Percentiles rank a stretch among this genome's conserved stretches.
These are phyloP conservation scores for Drosophila lowei DNA, from an alignment of 1,140 invertebrate genomes.

Conservation along the genomic window DNA sequence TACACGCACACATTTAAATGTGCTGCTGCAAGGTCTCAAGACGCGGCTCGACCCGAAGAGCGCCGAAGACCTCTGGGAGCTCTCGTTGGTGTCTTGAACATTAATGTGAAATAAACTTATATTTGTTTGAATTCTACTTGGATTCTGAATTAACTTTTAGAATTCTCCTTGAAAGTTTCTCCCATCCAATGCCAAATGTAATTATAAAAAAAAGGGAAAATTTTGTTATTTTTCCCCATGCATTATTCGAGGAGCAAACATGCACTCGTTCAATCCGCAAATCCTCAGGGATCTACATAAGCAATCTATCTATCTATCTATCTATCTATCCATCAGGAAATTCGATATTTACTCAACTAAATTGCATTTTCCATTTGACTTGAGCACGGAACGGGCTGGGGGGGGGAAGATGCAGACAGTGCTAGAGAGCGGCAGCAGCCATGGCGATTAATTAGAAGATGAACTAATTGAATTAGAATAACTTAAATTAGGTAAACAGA, in stretches of 20 bases:
- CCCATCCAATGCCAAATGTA: background rate
- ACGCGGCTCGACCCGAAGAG: too few relatives aligned
- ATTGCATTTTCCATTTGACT: constrained; percentile 78
- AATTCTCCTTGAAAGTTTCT: too few relatives aligned
- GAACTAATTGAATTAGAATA: constrained; percentile 81
- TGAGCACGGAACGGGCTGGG: constrained; percentile 21
- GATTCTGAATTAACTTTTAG: too few relatives aligned
- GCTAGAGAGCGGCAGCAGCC: constrained; percentile 5
- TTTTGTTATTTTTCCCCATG: constrained; percentile 14
- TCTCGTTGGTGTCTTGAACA: too few relatives aligned
- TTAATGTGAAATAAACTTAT: too few relatives aligned
- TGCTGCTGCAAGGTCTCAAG: too few relatives aligned
- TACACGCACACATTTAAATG: too few relatives aligned
- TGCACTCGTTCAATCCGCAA: background rate
- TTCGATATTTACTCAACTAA: constrained; percentile 65
- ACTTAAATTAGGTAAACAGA: constrained; percentile 79
- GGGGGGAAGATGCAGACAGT: constrained; percentile 7
- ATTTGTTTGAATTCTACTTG: too few relatives aligned
- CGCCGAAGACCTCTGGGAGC: too few relatives aligned
- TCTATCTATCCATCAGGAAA: constrained; percentile 35
- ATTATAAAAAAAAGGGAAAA: constrained; percentile 5
- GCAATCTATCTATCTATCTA: constrained; percentile 21
- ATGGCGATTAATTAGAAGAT: constrained; percentile 69
- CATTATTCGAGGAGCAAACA: constrained; percentile 10
- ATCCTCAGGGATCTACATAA: constrained; percentile 17